Base-by-base conservation (phyloP, 1,140 invertebrate species). In the Coelopa frigida region DNA sequence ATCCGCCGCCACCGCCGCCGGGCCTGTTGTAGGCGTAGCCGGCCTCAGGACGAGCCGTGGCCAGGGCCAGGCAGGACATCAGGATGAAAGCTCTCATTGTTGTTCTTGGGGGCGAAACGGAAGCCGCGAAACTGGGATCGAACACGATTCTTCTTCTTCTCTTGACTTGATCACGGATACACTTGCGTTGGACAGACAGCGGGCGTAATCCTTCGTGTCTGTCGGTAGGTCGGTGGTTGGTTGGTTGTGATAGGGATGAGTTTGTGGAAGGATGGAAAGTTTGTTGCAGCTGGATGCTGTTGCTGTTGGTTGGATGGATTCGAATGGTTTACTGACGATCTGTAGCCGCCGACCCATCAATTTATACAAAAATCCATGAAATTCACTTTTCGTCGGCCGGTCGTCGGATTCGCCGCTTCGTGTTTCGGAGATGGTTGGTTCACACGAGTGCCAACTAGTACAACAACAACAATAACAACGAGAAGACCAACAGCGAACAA, bases 11-110 rank as follows among this genome's bases (percentile, higher is more conserved):
- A 49, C 66, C 56, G 50, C 72, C 73, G 32, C 73, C 72, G 36
- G 75, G 76, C 46, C 75, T 72, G 48, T 74, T 77, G 61, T 79
- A 79, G 55, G 71, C 73, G 63, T 79, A 79, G 50, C 76, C 76
- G 29, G 77, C 75, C 68, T 79, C 77, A 52, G 77, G 77, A 46
- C 76, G 70, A 27, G 76, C 77, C 55, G 73, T 73, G 59, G 75
- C 75, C 61, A 78, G 58, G 18, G 76, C 76, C 72, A 77, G 72
- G 50, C 78, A 75, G 53, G 76, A 74, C 63, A 78, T 72, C 67
- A 78, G 70, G 69, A 70, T 66, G 46, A 70, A 70, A 44, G 61
- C 57, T 69, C 65, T 69, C 67, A 70, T 70, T 51, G n/a, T 47
- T 53, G 38, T 41, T 37, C 18, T 35, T 37, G 43, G n/a, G n/a